Evolutionary conservation across 2,113 vertebrate genomes (phyloP).

Genomic region (Odocoileus virginianus): DNA sequence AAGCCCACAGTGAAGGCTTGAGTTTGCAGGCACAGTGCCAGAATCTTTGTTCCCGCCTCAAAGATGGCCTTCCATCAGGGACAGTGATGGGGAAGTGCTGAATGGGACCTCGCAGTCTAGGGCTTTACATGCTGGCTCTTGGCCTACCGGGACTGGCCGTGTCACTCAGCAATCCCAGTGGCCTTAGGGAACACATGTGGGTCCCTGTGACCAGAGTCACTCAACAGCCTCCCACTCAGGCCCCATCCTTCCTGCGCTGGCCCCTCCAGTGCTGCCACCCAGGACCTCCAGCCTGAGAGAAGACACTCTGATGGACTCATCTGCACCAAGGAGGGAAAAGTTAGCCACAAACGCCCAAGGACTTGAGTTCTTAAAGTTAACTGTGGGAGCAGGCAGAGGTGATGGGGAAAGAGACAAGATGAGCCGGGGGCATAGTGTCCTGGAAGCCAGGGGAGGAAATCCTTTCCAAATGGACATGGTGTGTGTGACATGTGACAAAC

Average conservation of each 20-base stretch:
- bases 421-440: neutral
- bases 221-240: neutral
- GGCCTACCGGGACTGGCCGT: neutral
- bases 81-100: neutral
- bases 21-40: constrained; percentile 18
- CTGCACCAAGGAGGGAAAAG: neutral
- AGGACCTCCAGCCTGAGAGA: neutral
- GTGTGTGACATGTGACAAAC: neutral
- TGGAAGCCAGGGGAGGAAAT: neutral
- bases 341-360: neutral
- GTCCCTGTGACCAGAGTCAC: neutral
- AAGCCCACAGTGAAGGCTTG: constrained; percentile 20
- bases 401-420: neutral
- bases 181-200: neutral
- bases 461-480: neutral
- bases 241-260: neutral
- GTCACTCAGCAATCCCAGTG: neutral
- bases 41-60: constrained; percentile 36
- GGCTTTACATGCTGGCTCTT: neutral
- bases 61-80: neutral
- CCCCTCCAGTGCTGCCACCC: neutral
- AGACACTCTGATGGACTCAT: neutral
- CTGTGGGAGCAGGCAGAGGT: neutral
- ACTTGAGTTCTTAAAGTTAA: neutral
- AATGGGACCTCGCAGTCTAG: neutral